These are phyloP conservation scores for Apis florea DNA, from an alignment of 1,140 invertebrate species.

Conservation along the genomic window DNA sequence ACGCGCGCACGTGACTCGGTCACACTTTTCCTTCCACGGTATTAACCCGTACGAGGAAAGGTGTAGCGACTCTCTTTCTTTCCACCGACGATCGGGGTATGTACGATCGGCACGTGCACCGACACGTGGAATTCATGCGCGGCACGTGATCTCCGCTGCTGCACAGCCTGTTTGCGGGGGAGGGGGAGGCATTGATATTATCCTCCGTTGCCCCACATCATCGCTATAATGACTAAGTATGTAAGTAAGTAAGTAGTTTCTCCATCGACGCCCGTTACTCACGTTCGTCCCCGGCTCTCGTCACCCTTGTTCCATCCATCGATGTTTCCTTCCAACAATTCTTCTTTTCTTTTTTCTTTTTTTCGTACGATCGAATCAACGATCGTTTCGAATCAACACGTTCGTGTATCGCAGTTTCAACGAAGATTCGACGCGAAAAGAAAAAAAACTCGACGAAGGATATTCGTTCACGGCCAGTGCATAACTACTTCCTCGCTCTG, in stretches of 20 bases:
- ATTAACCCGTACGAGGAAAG: slow-evolving; percentile 60
- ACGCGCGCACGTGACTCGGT: slow-evolving; percentile 71
- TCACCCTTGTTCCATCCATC: slow-evolving; percentile 14
- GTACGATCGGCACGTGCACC: slow-evolving; percentile 68
- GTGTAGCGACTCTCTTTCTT: slow-evolving; percentile 47
- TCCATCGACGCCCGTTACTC: slow-evolving; percentile 29
- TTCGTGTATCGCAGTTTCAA: no score
- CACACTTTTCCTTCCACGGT: slow-evolving; percentile 63
- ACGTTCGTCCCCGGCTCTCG: background rate
- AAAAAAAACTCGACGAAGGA: slow-evolving; percentile 9
- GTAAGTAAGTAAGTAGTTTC: slow-evolving; percentile 10
- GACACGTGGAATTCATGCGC: slow-evolving; percentile 67
- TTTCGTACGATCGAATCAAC: no score
- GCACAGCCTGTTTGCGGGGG: slow-evolving; percentile 40
- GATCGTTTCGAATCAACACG: no score
- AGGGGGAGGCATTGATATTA: slow-evolving; percentile 62
- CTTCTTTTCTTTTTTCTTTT: background rate
- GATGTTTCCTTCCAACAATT: slow-evolving; percentile 10
- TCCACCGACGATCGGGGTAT: slow-evolving; percentile 1
- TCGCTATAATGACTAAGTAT: slow-evolving; percentile 8
- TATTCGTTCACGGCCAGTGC: slow-evolving; percentile 1
- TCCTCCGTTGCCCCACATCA: slow-evolving; percentile 58
- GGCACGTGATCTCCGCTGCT: slow-evolving; percentile 72
- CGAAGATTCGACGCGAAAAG: background rate
- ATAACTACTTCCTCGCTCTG: slow-evolving; percentile 38